Base-by-base conservation (phyloP, 35 echinoderm and acorn worm species). In the Heliocidaris tuberculata region DNA sequence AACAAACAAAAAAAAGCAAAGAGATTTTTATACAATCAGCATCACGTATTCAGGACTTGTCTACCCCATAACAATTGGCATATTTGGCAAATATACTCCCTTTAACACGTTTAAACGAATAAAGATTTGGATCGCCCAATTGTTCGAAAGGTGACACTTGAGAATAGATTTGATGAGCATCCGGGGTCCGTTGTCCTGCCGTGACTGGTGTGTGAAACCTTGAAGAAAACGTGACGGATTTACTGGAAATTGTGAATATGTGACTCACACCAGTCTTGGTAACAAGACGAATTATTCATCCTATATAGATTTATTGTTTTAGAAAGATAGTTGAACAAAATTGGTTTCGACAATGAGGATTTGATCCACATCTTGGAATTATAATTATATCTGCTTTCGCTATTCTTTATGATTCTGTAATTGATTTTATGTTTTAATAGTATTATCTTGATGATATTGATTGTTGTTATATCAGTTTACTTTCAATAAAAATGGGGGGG, bases 151-250 rank as follows among this genome's bases (percentile, higher is more conserved):
- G 27, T 27, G 65, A 78, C 27, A 78, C 21, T 78, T 78, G 19
- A n/a, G 27, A 78, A 6, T 7, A n/a, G 2, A 78, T 78, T 27
- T 78, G 65, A 78, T 78, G 27, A 78, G 27, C 27, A 78, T 78
- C 65, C 65, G 27, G 65, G 65, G 21, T 78, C 65, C 21, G 21
- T 4, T 24, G 21, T 78, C 65, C 65, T 19, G 27, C 27, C 27
- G 65, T 78, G 65, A 78, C 65, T n/a, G 65, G 65, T 78, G 7
- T 78, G 65, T 27, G 65, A 78, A 78, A 78, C 65, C 65, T 78
- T 78, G 65, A 78, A 78, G 65, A 78, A 70, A n/a, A 78, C 65
- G 65, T 78, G 65, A 78, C 65, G 8, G 65, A 78, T 78, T 78
- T 27, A 78, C 24, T 5, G 21, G 7, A n/a, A n/a, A 19, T 10